These are phyloP conservation scores for Muntiacus muntjak DNA, from an alignment of 2,113 vertebrate genomes.

Conservation along the genomic window DNA sequence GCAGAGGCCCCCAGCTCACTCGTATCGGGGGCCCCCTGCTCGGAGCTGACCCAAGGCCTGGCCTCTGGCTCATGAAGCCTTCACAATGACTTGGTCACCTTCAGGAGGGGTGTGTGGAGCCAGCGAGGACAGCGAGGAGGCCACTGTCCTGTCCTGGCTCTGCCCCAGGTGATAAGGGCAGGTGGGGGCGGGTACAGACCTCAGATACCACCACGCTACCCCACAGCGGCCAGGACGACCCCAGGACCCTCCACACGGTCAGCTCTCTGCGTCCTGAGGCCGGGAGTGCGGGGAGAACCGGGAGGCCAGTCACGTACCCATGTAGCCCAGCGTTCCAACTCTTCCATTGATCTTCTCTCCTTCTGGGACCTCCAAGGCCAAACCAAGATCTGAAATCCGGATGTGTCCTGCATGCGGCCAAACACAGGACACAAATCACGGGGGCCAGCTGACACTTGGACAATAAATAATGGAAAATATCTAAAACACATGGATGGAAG, in stretches of 20 bases:
- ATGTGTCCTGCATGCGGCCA: constrained; percentile 87
- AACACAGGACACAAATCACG: constrained; percentile 28
- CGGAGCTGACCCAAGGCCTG: too few species aligned
- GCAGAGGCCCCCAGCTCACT: neutral
- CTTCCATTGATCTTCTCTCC: constrained; percentile 87
- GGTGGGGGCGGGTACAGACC: too few species aligned
- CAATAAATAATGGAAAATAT: too few species aligned
- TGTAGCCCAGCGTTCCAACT: constrained; percentile 93
- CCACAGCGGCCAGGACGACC: neutral
- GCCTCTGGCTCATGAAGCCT: neutral
- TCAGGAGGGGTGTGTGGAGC: rapidly evolving
- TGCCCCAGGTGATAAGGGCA: too few species aligned
- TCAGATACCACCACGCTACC: neutral
- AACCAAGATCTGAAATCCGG: constrained; percentile 93
- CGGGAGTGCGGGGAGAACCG: rapidly evolving
- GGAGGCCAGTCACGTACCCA: constrained; percentile 83
- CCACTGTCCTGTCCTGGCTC: neutral
- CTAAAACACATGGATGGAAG: neutral
- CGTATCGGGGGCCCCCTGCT: neutral
- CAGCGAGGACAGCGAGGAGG: neutral
- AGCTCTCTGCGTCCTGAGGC: neutral
- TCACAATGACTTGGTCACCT: too few species aligned
- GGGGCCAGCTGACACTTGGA: neutral
- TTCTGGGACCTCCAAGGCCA: constrained; percentile 92
- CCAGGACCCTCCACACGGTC: rapidly evolving